Conservation (phyloP, 1,140 invertebrate genomes). For the Mya arenaria region DNA sequence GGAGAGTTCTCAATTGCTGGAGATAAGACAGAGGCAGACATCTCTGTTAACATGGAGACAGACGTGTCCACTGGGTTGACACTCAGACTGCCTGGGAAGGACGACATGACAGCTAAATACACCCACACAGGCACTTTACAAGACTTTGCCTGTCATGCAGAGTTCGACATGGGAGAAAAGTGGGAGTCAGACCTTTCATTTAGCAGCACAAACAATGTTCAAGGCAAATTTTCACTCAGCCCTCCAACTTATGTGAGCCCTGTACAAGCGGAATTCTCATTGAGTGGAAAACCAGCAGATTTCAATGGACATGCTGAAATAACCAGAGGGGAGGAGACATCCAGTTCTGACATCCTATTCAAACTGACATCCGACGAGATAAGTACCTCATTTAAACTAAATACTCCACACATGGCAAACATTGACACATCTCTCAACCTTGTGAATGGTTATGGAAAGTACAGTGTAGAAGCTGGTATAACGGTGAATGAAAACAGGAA, state of each 20-base stretch:
- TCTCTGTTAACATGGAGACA: conserved; percentile 11
- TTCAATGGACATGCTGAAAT: too few species aligned
- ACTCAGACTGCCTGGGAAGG: not conserved
- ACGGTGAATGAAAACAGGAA: too few species aligned
- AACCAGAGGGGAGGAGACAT: too few species aligned
- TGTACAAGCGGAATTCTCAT: not conserved
- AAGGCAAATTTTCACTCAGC: not conserved
- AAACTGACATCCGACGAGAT: too few species aligned
- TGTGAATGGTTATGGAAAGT: too few species aligned
- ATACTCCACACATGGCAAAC: too few species aligned
- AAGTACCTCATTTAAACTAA: too few species aligned
- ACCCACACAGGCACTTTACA: not conserved
- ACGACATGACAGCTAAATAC: not conserved
- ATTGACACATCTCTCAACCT: too few species aligned
- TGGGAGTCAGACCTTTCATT: conserved; percentile 19
- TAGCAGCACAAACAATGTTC: not conserved
- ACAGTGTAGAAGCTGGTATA: too few species aligned
- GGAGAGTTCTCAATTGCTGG: not conserved
- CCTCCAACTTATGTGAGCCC: not conserved
- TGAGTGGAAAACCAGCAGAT: too few species aligned
- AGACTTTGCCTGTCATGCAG: conserved; percentile 3
- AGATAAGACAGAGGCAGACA: conserved; percentile 7
- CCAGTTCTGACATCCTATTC: too few species aligned
- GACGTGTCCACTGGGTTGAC: not conserved
- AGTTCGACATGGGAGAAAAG: not conserved